Base-by-base conservation (phyloP, 64 coral and sea anemone species). In the Dendrophyllia cribrosa region DNA sequence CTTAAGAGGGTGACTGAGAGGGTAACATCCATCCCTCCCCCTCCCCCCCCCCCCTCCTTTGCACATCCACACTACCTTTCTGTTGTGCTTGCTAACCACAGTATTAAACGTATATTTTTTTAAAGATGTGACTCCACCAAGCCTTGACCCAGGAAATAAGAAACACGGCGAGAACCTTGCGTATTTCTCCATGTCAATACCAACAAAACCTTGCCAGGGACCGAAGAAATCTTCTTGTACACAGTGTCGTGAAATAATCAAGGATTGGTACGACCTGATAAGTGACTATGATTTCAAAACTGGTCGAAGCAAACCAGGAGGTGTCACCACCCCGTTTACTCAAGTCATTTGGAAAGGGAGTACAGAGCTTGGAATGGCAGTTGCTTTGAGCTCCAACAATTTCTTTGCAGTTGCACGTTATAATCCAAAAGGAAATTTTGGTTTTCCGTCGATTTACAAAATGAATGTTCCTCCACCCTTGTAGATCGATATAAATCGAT, bases 191-290 rank as follows among this genome's bases (percentile, higher is more conserved):
- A 44, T 45, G 9, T 72, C 24, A 7, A 53, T 56, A 6, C 78
- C 88, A 58, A 53, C 50, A 24, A 72, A 72, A 21, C 64, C 91
- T 63, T 95, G 93, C 63, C 76, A 86, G 43, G 88, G 88, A 0
- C 46, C 43, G 13, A 90, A 91, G 56, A 60, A 15, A 24, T 72
- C 81, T 43, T 47, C 44, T 34, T 95, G 93, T 26, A 81, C 86
- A 17, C 88, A 90, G 45, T 95, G 93, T 55, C 93, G 83, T 45
- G 93, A 95, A 78, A 91, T 95, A 61, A 88, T 95, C 2, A 58
- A 77, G 8, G 93, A 95, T 52, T 95, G 93, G 93, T 95, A 96
- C 78, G 59, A 81, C 4, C 89, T 92, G 53, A 76, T 86, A 16
- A 55, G n/a, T 13, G 73, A 89, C 45, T 95, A 79, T 52, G 75